These are phyloP conservation scores for Ia io DNA, from an alignment of 2,113 vertebrate species.

Conservation along the genomic window DNA sequence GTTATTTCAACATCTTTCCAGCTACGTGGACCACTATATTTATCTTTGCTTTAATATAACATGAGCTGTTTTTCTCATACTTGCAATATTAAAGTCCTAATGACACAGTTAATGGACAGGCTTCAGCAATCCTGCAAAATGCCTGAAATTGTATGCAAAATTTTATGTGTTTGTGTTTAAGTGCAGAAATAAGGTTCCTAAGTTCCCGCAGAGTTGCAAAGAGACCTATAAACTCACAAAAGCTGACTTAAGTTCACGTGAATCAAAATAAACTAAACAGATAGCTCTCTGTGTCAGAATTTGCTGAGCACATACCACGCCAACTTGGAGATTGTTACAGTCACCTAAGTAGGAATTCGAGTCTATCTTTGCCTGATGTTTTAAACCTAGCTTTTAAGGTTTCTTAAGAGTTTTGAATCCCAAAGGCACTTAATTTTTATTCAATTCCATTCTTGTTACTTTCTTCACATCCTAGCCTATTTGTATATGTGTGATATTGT, in stretches of 20 bases:
- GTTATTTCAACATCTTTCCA: background rate
- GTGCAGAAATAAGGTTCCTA: background rate
- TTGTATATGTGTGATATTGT: constrained; percentile 60
- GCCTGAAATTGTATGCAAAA: background rate
- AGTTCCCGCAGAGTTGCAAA: background rate
- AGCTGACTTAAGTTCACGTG: background rate
- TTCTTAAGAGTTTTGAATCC: constrained; percentile 39
- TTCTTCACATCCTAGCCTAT: constrained; percentile 61
- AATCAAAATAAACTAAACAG: constrained; percentile 32
- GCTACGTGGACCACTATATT: background rate
- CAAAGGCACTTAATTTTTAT: constrained; percentile 39
- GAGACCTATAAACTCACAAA: background rate
- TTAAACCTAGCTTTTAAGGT: constrained; percentile 54
- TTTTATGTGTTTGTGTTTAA: background rate
- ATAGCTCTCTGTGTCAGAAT: background rate
- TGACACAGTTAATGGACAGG: background rate
- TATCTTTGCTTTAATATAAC: background rate
- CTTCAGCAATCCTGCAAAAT: background rate
- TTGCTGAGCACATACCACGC: background rate
- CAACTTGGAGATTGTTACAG: background rate
- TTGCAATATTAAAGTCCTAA: background rate
- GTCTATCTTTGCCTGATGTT: background rate
- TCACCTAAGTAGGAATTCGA: background rate
- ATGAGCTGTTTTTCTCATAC: background rate
- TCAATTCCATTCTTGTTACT: constrained; percentile 50